Conservation (phyloP, 2,797 vertebrate genomes). For the Cercopithecus neglectus region DNA sequence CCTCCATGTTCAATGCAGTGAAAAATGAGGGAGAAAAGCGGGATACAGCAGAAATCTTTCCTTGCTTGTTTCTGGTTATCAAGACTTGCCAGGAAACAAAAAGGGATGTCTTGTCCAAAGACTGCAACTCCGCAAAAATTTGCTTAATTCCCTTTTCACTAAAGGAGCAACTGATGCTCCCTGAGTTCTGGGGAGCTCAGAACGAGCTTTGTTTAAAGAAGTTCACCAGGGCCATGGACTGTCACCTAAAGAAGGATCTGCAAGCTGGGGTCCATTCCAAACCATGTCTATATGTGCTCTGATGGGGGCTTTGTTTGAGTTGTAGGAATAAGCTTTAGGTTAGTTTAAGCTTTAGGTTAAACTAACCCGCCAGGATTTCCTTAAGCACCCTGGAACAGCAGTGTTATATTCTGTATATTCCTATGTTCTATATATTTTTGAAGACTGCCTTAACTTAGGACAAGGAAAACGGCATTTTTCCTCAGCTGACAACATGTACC, state of each 20-base stretch:
- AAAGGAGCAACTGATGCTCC: not conserved
- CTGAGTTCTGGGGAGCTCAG: not conserved
- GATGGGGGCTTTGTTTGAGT: not conserved
- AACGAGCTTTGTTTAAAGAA: not conserved
- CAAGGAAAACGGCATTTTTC: not conserved
- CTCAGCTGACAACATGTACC: not conserved
- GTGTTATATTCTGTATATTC: not conserved
- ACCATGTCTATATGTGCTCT: not conserved
- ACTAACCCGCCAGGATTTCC: not conserved
- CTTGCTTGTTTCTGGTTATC: not conserved
- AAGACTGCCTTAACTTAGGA: not conserved
- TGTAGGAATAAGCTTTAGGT: not conserved
- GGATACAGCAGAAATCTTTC: not conserved
- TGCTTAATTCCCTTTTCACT: not conserved
- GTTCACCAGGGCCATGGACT: not conserved
- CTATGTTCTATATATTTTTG: not conserved
- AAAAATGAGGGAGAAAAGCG: not conserved
- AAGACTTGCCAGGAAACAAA: not conserved
- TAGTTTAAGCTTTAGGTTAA: not conserved
- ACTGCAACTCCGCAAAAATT: not conserved
- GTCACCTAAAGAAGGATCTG: not conserved
- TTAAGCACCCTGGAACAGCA: not conserved
- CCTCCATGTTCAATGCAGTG: not conserved
- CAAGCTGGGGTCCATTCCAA: not conserved
- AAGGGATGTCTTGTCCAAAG: not conserved